These are phyloP conservation scores for Pipa parva DNA, from an alignment of 2,113 vertebrate genomes.

Conservation along the genomic window DNA sequence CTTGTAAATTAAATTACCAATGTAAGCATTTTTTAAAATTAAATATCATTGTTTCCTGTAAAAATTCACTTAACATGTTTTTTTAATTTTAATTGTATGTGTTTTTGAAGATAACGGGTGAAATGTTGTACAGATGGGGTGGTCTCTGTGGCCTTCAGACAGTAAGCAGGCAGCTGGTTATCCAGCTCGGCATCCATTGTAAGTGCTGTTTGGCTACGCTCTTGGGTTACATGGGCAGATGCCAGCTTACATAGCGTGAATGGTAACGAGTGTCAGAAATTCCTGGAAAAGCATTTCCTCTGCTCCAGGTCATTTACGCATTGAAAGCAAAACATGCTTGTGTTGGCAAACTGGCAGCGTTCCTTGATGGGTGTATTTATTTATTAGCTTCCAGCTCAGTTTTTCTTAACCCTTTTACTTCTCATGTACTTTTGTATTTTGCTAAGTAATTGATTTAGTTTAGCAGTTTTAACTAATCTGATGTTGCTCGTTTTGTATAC, in stretches of 20 bases:
- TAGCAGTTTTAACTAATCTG: no score
- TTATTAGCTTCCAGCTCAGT: constrained; percentile 27
- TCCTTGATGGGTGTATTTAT: constrained; percentile 39
- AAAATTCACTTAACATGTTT: no score
- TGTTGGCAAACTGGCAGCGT: constrained; percentile 57
- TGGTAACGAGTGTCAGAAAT: constrained; percentile 50
- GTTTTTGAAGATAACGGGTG: no score
- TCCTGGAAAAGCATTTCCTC: constrained; percentile 63
- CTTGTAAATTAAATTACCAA: no score
- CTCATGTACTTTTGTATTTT: no score
- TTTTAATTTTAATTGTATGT: no score
- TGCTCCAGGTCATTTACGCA: constrained; percentile 56
- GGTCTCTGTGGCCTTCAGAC: constrained; percentile 3
- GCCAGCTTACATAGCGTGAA: constrained; percentile 43
- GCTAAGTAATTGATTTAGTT: no score
- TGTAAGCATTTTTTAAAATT: no score
- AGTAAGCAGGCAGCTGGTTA: constrained; percentile 8
- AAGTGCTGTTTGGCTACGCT: constrained; percentile 29
- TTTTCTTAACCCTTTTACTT: constrained; percentile 7
- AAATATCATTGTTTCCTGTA: no score
- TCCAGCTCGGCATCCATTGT: constrained; percentile 33
- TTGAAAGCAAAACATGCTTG: constrained; percentile 54
- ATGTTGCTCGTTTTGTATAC: no score
- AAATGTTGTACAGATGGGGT: no score
- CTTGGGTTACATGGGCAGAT: constrained; percentile 41